Evolutionary conservation across 2,113 vertebrate species (phyloP).

Genomic region (Cavia porcellus): DNA sequence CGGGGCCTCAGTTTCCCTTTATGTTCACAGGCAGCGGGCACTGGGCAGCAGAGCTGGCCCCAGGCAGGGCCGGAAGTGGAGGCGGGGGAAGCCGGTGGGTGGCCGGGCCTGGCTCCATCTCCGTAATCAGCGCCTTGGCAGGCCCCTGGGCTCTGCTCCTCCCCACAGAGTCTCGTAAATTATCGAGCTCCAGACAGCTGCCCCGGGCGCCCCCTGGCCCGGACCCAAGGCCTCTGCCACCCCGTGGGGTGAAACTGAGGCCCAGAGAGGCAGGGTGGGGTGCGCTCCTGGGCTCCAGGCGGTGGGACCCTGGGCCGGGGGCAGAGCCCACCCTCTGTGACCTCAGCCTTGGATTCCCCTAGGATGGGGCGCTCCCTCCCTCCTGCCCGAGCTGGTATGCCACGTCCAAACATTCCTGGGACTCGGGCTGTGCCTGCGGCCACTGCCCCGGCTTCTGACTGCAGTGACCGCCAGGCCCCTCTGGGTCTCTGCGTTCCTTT

Average conservation of each 20-base stretch:
- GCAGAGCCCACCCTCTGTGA: rapidly evolving
- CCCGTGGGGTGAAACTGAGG: background rate
- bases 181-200: background rate
- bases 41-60: rapidly evolving
- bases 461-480: background rate
- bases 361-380: background rate
- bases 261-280: background rate
- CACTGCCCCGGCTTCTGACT: background rate
- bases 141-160: background rate
- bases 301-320: rapidly evolving
- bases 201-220: background rate
- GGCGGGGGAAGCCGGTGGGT: background rate
- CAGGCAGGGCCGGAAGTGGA: background rate
- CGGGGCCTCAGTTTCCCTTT: background rate
- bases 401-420: background rate
- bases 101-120: background rate
- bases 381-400: background rate
- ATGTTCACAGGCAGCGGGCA: rapidly evolving
- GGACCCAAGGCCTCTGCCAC: background rate
- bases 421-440: background rate
- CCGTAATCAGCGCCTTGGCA: background rate
- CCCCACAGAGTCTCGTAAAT: background rate
- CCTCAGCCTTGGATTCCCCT: background rate
- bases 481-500: background rate
- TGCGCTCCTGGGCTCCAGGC: rapidly evolving